Percentiles rank a stretch among this genome's conserved stretches.
phyloP scores from a whole-genome alignment of 2,888 invertebrate species.

The Lithophane ornitopus region DNA sequence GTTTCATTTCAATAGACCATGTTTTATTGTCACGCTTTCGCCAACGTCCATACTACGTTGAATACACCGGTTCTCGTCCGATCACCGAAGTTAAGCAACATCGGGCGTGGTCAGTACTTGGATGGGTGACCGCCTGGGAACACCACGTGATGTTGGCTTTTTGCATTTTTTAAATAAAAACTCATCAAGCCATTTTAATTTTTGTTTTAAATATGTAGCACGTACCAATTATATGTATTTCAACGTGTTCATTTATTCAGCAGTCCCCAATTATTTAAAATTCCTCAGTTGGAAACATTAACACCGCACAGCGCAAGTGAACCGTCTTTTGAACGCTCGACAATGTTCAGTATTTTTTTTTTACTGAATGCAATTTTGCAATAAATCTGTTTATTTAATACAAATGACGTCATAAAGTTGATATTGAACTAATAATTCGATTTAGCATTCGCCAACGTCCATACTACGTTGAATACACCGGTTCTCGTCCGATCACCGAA shows the following conservation, averaged over 20 bases:
- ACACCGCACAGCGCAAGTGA: no score
- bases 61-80: slow-evolving; percentile 88
- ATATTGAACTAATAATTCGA: no score
- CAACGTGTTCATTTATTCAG: no score
- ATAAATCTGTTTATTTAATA: background rate
- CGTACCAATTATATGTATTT: no score
- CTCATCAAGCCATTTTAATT: no score
- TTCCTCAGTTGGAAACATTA: no score
- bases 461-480: slow-evolving; percentile 87
- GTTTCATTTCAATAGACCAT: background rate
- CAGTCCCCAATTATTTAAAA: no score
- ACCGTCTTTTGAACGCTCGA: no score
- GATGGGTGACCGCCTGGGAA: slow-evolving; percentile 88
- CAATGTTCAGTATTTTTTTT: no score
- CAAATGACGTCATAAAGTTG: background rate
- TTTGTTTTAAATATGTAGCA: no score
- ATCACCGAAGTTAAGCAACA: slow-evolving; percentile 89
- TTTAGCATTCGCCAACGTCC: slow-evolving; percentile 79
- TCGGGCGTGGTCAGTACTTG: slow-evolving; percentile 88
- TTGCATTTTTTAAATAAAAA: slow-evolving; percentile 54
- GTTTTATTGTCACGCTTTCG: background rate
- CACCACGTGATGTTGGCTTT: slow-evolving; percentile 83
- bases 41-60: slow-evolving; percentile 85
- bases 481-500: slow-evolving; percentile 89
- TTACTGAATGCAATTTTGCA: no score